Conservation (phyloP, 2,797 vertebrate species). For the Phataginus tricuspis region DNA sequence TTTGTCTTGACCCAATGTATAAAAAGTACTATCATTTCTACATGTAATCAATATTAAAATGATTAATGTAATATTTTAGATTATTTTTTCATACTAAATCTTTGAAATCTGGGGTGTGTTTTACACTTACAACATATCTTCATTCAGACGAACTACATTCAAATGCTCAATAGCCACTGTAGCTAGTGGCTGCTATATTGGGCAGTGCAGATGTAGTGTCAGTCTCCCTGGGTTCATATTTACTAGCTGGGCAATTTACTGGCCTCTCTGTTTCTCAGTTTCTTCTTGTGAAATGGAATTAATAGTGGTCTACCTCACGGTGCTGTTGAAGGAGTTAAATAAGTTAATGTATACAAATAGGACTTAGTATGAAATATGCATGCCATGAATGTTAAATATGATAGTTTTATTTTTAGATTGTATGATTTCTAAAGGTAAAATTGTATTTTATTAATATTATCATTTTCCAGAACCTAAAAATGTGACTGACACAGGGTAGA, state of each 20-base stretch:
- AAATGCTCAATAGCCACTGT: not conserved
- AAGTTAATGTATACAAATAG: not conserved
- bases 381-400: not conserved
- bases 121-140: not conserved
- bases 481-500: not conserved
- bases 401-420: not conserved
- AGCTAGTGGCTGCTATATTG: not conserved
- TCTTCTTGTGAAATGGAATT: not conserved
- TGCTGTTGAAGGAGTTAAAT: not conserved
- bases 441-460: not conserved
- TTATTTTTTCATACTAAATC: not conserved
- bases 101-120: not conserved
- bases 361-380: not conserved
- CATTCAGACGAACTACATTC: not conserved
- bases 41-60: conserved; percentile 8
- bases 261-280: not conserved
- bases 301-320: not conserved
- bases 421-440: not conserved
- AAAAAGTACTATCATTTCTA: not conserved
- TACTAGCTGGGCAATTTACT: not conserved
- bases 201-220: not conserved
- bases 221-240: not conserved
- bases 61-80: not conserved
- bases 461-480: not conserved
- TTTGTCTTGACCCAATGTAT: not conserved